phyloP scores from a whole-genome alignment of 2,113 vertebrate species.

The Stigmatopora argus region DNA sequence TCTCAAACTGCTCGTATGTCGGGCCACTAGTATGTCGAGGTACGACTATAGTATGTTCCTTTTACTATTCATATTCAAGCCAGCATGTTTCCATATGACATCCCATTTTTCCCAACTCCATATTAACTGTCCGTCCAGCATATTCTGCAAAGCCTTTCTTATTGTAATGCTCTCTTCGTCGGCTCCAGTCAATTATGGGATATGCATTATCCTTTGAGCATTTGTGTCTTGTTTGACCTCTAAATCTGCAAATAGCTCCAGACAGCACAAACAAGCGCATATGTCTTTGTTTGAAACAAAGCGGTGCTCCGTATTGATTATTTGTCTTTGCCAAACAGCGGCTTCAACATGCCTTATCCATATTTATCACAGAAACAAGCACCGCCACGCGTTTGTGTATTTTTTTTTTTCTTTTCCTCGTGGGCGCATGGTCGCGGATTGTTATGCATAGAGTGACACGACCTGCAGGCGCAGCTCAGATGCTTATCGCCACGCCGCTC shows the following conservation, averaged over 20 bases:
- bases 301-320: constrained; percentile 56
- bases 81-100: background rate
- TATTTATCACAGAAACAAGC: constrained; percentile 48
- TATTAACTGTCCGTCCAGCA: background rate
- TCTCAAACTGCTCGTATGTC: too few species aligned
- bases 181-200: background rate
- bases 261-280: constrained; percentile 55
- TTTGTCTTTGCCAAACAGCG: constrained; percentile 50
- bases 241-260: constrained; percentile 38
- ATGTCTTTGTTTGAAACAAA: constrained; percentile 50
- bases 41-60: too few species aligned
- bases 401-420: constrained; percentile 30
- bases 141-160: background rate
- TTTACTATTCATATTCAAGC: background rate
- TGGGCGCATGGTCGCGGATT: constrained; percentile 50
- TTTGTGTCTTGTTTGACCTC: constrained; percentile 12
- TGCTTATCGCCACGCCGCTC: constrained; percentile 61
- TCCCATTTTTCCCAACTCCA: background rate
- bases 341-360: constrained; percentile 51
- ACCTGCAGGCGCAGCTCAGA: constrained; percentile 65
- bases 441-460: constrained; percentile 66
- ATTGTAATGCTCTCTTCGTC: background rate
- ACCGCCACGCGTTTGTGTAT: constrained; percentile 44
- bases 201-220: background rate
- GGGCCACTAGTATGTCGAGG: too few species aligned